phyloP scores from a whole-genome alignment of 1,140 invertebrate species.

The Drosophila lini region DNA sequence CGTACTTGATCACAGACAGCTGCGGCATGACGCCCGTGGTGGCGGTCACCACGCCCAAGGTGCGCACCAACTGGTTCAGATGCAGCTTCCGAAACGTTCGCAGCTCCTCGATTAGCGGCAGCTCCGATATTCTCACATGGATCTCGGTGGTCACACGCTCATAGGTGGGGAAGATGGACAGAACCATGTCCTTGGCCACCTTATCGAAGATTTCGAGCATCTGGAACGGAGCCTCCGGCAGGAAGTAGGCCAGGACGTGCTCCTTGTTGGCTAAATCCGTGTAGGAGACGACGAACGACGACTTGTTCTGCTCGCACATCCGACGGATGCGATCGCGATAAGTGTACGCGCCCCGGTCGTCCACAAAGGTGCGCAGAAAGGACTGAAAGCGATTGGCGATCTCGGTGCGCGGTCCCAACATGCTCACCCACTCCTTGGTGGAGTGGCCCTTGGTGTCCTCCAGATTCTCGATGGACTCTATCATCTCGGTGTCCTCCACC shows the following conservation, averaged over 20 bases:
- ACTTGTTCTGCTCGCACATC: slow-evolving; percentile 97
- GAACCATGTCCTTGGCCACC: slow-evolving; percentile 96
- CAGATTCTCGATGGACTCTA: slow-evolving; percentile 99
- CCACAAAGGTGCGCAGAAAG: slow-evolving; percentile 95
- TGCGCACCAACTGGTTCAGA: slow-evolving; percentile 97
- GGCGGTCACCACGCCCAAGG: slow-evolving; percentile 97
- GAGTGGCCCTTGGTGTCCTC: slow-evolving; percentile 97
- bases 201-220: slow-evolving; percentile 98
- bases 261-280: slow-evolving; percentile 94
- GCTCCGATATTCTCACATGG: slow-evolving; percentile 96
- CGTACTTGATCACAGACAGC: slow-evolving; percentile 97
- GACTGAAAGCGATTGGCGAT: slow-evolving; percentile 98
- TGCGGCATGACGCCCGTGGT: slow-evolving; percentile 98
- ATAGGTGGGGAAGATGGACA: slow-evolving; percentile 98
- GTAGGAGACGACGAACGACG: slow-evolving; percentile 97
- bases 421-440: slow-evolving; percentile 97
- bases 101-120: slow-evolving; percentile 98
- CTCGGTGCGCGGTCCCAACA: slow-evolving; percentile 97
- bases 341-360: slow-evolving; percentile 93
- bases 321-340: slow-evolving; percentile 96
- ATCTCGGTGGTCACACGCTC: slow-evolving; percentile 96
- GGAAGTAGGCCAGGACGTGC: slow-evolving; percentile 97
- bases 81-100: slow-evolving; percentile 98
- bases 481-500: slow-evolving; percentile 92
- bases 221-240: slow-evolving; percentile 98